These are phyloP conservation scores for Halcyon badia DNA, from an alignment of 2,797 vertebrate species.

Conservation along the genomic window DNA sequence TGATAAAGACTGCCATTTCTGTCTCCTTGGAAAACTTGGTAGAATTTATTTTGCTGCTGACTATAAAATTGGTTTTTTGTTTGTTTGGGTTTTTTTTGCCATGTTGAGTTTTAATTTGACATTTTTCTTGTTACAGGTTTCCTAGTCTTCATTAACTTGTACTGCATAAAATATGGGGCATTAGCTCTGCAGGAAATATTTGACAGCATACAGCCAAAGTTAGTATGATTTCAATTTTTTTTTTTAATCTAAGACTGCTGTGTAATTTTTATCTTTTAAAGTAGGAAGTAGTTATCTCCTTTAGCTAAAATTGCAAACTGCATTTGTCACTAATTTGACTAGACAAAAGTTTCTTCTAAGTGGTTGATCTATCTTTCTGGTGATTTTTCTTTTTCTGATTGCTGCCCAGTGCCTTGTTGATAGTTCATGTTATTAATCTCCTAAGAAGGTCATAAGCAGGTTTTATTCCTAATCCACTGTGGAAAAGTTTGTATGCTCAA, in stretches of 20 bases:
- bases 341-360: background rate
- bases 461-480: background rate
- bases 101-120: background rate
- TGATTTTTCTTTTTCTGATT: background rate
- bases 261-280: background rate
- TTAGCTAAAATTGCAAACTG: background rate
- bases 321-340: background rate
- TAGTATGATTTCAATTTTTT: conserved; percentile 72
- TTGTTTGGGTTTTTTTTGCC: background rate
- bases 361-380: background rate
- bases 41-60: background rate
- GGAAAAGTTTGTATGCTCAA: background rate
- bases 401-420: background rate
- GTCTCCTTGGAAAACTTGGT: background rate
- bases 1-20: background rate
- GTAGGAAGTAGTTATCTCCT: background rate
- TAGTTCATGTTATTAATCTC: background rate
- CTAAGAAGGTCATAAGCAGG: background rate
- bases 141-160: conserved; percentile 96
- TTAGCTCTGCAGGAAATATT: conserved; percentile 97
- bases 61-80: background rate
- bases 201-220: conserved; percentile 98
- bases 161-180: conserved; percentile 94
- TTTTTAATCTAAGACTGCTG: background rate
- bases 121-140: conserved; percentile 87